Base-by-base conservation (phyloP, 35 echinoderm and acorn worm genomes). In the Diadema setosum region DNA sequence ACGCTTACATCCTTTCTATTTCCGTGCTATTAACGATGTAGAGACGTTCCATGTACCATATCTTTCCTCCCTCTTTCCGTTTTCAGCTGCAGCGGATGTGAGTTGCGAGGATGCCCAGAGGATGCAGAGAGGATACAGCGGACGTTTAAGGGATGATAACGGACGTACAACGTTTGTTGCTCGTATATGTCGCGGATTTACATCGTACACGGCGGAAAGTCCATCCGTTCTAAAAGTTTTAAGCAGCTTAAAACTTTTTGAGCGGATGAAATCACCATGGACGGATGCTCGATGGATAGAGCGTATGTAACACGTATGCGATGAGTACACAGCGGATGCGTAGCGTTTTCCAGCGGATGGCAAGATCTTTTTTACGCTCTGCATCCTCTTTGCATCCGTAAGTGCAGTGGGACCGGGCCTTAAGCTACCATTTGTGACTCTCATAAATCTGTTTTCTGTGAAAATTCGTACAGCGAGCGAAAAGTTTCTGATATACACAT, bases 211-310 rank as follows among this genome's bases (percentile, higher is more conserved):
- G 58, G 58, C 58, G 58, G 58, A 63, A 67, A 67, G 63, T 67
- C 37, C 61, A 30, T 65, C 63, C 30, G 29, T 67, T 67, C 63
- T 67, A 67, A 67, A 67, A 67, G 63, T 67, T 67, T 67, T 67
- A 34, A 33, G 63, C 26, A 67, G 63, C 63, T 67, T 16, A 67
- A 67, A 67, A 67, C 63, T 67, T 67, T 67, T 67, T 67, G 63
- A 8, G 63, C 63, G 63, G 63, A 67, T 67, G 63, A 67, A 67
- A 67, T 67, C 63, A 67, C 63, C 30, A 34, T 67, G 27, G 24
- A 67, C 63, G 63, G 63, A 67, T 67, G 63, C 25, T 67, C 63
- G 63, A 67, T 67, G 63, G 27, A 67, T 67, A 67, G 63, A 67
- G 63, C 26, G 63, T 33, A 34, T 67, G 63, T 33, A 65, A 32